Percentiles rank a stretch among this genome's conserved stretches.
phyloP scores from a whole-genome alignment of 2,113 vertebrate species.

The Donacobius atricapilla region DNA sequence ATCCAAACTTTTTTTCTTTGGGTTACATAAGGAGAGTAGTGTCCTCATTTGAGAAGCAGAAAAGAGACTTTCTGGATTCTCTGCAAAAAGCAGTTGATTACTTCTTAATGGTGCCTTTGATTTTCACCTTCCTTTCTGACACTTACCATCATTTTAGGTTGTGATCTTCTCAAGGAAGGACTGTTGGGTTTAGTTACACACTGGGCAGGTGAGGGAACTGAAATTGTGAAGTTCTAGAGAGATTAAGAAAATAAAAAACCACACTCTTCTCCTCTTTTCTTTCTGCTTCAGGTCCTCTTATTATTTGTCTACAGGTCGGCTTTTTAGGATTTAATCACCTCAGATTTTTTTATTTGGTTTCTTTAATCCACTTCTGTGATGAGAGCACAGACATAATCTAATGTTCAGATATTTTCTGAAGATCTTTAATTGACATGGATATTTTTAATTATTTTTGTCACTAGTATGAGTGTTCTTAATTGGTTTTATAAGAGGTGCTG shows the following conservation, averaged over 20 bases:
- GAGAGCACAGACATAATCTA: background rate
- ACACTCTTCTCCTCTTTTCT: background rate
- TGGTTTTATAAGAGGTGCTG: background rate
- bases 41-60: background rate
- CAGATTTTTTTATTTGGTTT: background rate
- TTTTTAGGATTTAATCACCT: background rate
- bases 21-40: background rate
- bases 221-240: background rate
- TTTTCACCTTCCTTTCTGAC: background rate
- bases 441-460: background rate
- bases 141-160: background rate
- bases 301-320: background rate
- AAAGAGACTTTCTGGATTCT: background rate
- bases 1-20: background rate
- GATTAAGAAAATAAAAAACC: background rate
- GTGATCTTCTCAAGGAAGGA: background rate
- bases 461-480: background rate
- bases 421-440: background rate
- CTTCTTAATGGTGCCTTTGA: background rate
- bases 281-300: background rate
- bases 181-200: background rate
- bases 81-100: background rate
- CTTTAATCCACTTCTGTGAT: background rate
- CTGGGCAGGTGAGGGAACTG: background rate
- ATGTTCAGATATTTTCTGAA: background rate